Percentiles rank a stretch among this genome's conserved stretches.
Conservation (phyloP, 2,797 vertebrate species). For the Arremon brunneinucha region DNA sequence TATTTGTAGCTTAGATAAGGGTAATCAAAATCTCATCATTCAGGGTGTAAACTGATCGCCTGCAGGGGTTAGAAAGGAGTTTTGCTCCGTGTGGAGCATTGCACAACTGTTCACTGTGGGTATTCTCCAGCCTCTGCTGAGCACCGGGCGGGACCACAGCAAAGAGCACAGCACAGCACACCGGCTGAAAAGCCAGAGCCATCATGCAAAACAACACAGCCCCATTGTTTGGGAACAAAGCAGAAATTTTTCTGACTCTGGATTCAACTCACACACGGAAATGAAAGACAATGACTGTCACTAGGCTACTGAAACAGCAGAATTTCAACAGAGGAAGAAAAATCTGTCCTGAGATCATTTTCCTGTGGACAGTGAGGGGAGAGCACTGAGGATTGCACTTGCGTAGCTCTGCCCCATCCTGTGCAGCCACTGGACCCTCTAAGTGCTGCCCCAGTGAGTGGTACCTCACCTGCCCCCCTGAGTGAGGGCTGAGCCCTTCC, state of each 20-base stretch:
- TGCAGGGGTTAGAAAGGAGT: conserved; percentile 52
- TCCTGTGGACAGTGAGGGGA: neutral
- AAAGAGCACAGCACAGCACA: neutral
- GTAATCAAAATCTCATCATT: conserved; percentile 65
- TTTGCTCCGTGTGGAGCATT: neutral
- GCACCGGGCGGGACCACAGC: neutral
- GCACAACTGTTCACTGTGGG: conserved; percentile 7
- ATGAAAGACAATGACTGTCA: conserved; percentile 16
- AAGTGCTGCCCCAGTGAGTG: neutral
- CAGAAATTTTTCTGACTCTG: neutral
- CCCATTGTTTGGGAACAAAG: conserved; percentile 42
- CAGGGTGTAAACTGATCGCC: conserved; percentile 55
- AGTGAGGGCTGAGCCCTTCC: neutral
- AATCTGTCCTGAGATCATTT: neutral
- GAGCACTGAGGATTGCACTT: neutral
- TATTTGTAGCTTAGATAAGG: conserved; percentile 52
- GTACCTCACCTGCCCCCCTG: neutral
- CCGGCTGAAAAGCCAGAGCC: neutral
- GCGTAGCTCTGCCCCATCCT: neutral
- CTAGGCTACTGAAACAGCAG: neutral
- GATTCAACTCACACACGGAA: neutral
- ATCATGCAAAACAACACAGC: neutral
- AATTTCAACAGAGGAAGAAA: neutral
- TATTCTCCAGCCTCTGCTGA: neutral
- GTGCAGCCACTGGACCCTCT: neutral